phyloP scores from a whole-genome alignment of 53 echinoderm and acorn worm species.

The Holothuria leucospilota region DNA sequence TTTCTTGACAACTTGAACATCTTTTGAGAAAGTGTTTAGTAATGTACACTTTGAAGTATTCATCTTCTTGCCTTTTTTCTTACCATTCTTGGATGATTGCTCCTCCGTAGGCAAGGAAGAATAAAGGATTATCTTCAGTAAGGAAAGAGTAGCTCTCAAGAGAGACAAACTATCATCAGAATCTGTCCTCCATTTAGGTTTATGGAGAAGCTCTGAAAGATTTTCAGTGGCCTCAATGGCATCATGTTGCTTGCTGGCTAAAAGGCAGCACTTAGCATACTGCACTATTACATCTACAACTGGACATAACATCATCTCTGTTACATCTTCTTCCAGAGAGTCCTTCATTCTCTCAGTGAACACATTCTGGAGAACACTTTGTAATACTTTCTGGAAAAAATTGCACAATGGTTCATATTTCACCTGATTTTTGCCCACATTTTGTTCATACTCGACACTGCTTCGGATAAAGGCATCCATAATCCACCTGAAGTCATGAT shows the following conservation, averaged over 20 bases:
- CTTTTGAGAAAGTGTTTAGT: constrained; percentile 15
- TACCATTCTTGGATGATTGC: background rate
- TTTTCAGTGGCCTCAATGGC: constrained; percentile 5
- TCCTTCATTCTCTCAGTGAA: constrained; percentile 15
- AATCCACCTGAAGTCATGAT: constrained; percentile 75
- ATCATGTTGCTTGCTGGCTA: constrained; percentile 30
- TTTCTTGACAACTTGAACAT: constrained; percentile 41
- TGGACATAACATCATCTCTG: constrained; percentile 40
- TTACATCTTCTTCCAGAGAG: background rate
- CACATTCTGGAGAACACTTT: constrained; percentile 15
- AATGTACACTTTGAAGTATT: constrained; percentile 27
- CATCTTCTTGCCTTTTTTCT: constrained; percentile 42
- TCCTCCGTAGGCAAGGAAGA: constrained; percentile 23
- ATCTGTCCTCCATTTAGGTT: background rate
- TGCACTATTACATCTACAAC: constrained; percentile 72
- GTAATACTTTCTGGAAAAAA: constrained; percentile 35
- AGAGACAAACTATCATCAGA: background rate
- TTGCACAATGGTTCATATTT: constrained; percentile 45
- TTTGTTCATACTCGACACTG: constrained; percentile 69
- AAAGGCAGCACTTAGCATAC: constrained; percentile 65
- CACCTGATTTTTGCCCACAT: constrained; percentile 48
- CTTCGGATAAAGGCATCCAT: constrained; percentile 72
- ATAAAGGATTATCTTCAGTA: constrained; percentile 8
- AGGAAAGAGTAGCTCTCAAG: constrained; percentile 15
- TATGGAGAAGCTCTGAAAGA: constrained; percentile 10